Percentiles rank a stretch among this genome's conserved stretches.
Conservation (phyloP, 2,888 invertebrate genomes). For the Lagria hirta region DNA sequence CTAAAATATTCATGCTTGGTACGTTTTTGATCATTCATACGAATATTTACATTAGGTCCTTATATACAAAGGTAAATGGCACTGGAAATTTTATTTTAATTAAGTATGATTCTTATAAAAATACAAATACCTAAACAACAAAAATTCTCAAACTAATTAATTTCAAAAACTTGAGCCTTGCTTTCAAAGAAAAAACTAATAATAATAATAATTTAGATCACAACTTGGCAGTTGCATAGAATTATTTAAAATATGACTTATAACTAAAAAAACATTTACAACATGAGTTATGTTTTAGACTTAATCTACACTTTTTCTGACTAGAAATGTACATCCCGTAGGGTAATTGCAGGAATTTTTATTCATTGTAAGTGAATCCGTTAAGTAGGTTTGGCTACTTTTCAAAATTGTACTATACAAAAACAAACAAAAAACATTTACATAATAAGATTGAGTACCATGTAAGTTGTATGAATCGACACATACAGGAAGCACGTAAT, state of each 20-base stretch:
- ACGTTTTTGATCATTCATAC: conserved; percentile 36
- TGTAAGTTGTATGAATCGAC: conserved; percentile 39
- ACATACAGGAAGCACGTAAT: conserved; percentile 48
- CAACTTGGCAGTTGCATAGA: conserved; percentile 37
- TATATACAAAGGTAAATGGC: conserved; percentile 39
- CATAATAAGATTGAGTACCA: conserved; percentile 33
- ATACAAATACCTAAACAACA: conserved; percentile 31
- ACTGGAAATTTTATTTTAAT: conserved; percentile 40
- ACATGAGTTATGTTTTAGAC: conserved; percentile 30
- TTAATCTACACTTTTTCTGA: conserved; percentile 37
- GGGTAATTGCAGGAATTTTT: conserved; percentile 38
- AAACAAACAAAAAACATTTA: conserved; percentile 31
- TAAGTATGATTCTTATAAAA: conserved; percentile 33
- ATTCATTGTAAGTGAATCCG: conserved; percentile 49
- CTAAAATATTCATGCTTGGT: conserved; percentile 51
- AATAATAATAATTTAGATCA: conserved; percentile 32
- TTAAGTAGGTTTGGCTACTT: conserved; percentile 37
- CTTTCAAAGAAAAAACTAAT: conserved; percentile 9
- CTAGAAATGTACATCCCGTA: conserved; percentile 41
- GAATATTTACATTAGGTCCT: too few relatives aligned
- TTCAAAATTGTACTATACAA: conserved; percentile 40
- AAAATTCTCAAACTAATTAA: conserved; percentile 24
- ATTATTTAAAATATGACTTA: conserved; percentile 29
- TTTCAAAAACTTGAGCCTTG: conserved; percentile 12
- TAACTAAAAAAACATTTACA: conserved; percentile 29